Evolutionary conservation across 2,797 vertebrate species (phyloP), one percentile per base, ranked within the genome.

Genomic region (Poecile montanus): DNA sequence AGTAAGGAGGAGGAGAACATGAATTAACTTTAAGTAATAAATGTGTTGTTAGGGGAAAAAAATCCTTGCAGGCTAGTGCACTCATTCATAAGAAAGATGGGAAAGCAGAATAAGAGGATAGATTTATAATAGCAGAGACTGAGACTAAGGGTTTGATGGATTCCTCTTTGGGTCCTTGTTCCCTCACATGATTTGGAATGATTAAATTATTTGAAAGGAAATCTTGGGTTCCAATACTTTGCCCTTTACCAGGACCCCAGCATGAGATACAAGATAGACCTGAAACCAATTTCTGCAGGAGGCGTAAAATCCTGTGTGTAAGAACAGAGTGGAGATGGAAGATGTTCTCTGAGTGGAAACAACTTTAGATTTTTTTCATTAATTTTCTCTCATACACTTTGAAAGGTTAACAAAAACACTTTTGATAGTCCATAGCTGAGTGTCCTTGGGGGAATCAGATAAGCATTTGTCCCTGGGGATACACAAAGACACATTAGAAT

Each of bases 21-120:
- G 10, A 85, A 84, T 92, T 92, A 94, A 67, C 44, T 85, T 89
- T 54, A 89, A 94, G 11, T 58, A 88, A 91, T 63, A 68, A 89
- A 72, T 62, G n/a, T 51, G 34, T 27, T 88, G 21, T 30, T 72
- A 71, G 13, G 42, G 8, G 1, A 42, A 60, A 58, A 67, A 50
- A 47, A 42, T 32, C 38, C 26, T 87, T 66, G 16, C 19, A 45
- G 13, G 44, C 44, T 19, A 19, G 11, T 42, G 11, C 42, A 42
- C 11, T 80, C 23, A 50, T 68, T 58, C 40, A 18, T 48, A 70
- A 79, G 51, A 86, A 91, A 44, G 38, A 88, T 30, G 18, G 23
- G n/a, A 92, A 95, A 91, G n/a, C 34, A 79, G 91, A 88, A 51
- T 17, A 86, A 62, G 30, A 79, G 11, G 30, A 56, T 11, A 72